A percentile compares a stretch with the other conserved stretches of the same genome.
Evolutionary conservation across 2,888 invertebrate species (phyloP).

Genomic region (Alitta virens): DNA sequence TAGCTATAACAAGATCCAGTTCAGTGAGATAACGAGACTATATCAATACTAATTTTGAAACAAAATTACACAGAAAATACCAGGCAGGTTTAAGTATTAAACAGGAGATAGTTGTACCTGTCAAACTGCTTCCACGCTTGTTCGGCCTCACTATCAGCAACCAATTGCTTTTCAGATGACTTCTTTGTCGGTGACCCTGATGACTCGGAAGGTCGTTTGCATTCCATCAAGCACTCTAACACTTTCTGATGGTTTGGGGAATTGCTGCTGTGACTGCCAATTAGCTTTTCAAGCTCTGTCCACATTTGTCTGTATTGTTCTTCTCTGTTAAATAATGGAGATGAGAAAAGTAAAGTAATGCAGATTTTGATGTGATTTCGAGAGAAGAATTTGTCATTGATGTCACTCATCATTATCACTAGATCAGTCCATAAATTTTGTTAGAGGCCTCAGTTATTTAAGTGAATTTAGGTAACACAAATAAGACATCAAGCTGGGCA

Average conservation of each 20-base stretch:
- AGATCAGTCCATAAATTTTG: neutral
- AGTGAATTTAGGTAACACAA: no score
- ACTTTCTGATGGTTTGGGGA: conserved; percentile 69
- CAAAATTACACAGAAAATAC: neutral
- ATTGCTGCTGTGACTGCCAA: conserved; percentile 72
- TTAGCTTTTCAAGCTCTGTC: conserved; percentile 80
- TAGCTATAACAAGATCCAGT: conserved; percentile 33
- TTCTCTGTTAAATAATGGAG: conserved; percentile 60
- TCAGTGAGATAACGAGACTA: neutral
- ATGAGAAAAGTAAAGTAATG: neutral
- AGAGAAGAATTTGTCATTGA: neutral
- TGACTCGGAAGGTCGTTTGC: conserved; percentile 64
- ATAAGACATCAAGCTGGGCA: no score
- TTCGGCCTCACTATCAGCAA: conserved; percentile 59
- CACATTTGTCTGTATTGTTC: conserved; percentile 90
- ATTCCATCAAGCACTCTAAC: conserved; percentile 68
- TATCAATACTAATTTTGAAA: neutral
- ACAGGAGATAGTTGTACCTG: no score
- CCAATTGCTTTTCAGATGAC: conserved; percentile 22
- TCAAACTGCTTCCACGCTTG: conserved; percentile 50
- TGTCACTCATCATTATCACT: neutral
- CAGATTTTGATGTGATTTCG: neutral
- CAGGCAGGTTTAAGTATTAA: no score
- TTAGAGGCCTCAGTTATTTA: no score
- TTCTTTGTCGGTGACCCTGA: conserved; percentile 3